Percentiles rank a stretch among this genome's conserved stretches.
Conservation (phyloP, 2,113 vertebrate genomes). For the Diphyllodes magnificus region DNA sequence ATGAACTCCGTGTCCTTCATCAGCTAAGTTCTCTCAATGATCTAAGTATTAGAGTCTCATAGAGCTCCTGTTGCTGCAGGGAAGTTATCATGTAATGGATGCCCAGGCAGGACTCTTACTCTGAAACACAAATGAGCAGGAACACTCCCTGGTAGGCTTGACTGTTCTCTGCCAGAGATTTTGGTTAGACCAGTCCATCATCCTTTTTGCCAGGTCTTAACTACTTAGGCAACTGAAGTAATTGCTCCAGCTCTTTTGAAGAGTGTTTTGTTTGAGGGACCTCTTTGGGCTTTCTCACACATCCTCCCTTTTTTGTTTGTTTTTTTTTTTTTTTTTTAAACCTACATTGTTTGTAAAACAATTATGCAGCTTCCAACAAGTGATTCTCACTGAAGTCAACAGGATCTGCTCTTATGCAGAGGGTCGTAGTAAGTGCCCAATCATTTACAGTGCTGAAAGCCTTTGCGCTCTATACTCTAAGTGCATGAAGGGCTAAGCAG, state of each 20-base stretch:
- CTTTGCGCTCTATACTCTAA: neutral
- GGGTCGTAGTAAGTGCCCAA: neutral
- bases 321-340: neutral
- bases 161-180: neutral
- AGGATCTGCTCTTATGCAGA: neutral
- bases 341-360: neutral
- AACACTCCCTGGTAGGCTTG: neutral
- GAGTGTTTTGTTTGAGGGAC: neutral
- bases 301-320: neutral
- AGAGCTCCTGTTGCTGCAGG: neutral
- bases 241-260: neutral
- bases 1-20: neutral
- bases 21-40: neutral
- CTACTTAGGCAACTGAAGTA: neutral
- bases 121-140: neutral
- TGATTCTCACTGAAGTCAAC: conserved; percentile 19
- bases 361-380: conserved; percentile 19
- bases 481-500: neutral
- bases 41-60: neutral
- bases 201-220: neutral
- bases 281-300: neutral
- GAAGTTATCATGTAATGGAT: neutral
- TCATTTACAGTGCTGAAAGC: neutral
- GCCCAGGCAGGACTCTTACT: neutral
- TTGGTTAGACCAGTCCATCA: neutral